phyloP scores from a whole-genome alignment of 2,888 invertebrate genomes.

The Anagyrus pseudococci region DNA sequence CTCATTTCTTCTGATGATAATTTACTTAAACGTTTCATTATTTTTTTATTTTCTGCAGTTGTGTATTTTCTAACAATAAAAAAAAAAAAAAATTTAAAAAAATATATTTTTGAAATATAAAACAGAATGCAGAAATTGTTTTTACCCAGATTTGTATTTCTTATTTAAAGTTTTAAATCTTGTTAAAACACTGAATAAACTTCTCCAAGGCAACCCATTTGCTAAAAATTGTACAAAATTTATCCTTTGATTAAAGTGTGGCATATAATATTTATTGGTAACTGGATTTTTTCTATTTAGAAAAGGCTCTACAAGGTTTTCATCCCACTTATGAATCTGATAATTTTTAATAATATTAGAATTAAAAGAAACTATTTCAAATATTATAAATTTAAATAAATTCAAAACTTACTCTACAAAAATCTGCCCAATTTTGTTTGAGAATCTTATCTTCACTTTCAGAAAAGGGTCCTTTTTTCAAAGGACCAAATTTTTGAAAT shows the following conservation, averaged over 20 bases:
- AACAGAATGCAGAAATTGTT: constrained; percentile 13
- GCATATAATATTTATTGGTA: constrained; percentile 38
- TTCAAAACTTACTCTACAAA: constrained; percentile 46
- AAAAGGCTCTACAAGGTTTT: constrained; percentile 45
- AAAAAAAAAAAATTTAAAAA: constrained; percentile 17
- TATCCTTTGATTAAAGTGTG: constrained; percentile 38
- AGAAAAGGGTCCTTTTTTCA: constrained; percentile 44
- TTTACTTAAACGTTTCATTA: constrained; percentile 41
- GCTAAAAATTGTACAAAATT: constrained; percentile 53
- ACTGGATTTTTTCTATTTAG: constrained; percentile 40
- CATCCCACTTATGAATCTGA: constrained; percentile 52
- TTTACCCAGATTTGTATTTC: constrained; percentile 6
- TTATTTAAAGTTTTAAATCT: constrained; percentile 47
- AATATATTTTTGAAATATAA: constrained; percentile 12
- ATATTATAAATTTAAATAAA: neutral
- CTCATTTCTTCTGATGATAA: constrained; percentile 6
- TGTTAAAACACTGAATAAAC: constrained; percentile 45
- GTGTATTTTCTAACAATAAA: constrained; percentile 42
- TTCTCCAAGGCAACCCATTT: constrained; percentile 50
- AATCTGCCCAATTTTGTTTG: constrained; percentile 47
- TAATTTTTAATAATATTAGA: constrained; percentile 4
- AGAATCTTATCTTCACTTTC: constrained; percentile 46
- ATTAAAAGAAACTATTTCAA: neutral
- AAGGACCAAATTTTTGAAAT: constrained; percentile 43
- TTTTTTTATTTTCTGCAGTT: constrained; percentile 45